Base-by-base conservation (phyloP, 2,797 vertebrate species). In the Heterohyrax brucei region DNA sequence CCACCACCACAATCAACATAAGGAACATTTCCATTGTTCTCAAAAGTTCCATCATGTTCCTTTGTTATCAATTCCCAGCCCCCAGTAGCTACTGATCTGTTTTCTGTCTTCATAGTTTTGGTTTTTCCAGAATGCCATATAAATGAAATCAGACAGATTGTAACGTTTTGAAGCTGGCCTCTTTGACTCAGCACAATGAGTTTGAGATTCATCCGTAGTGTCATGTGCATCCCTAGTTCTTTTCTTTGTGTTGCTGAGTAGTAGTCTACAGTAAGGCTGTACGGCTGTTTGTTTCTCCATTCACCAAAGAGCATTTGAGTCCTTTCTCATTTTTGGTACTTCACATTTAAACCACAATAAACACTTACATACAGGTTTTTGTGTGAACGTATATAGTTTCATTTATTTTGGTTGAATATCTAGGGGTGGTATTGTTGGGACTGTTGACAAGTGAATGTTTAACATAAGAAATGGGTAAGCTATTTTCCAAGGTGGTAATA, bases 181-280 rank as follows among this genome's bases (percentile, higher is more conserved):
- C 81, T 46, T 56, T 64, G 46, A 9, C 39, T 62, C 62, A 26
- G 10, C 46, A 4, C 9, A 19, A 44, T 7, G n/a, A 16, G 10
- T 56, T 50, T 26, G 50, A 46, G 56, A 44, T 4, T n/a, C 44
- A 1, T 1, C 26, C 22, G 4, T 2, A 5, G 10, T 2, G 0
- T 22, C 76, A 53, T 9, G 1, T 12, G 0, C 13, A 9, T 10
- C 16, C 16, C 0, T 0, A n/a, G 39, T 13, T 76, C 46, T 82
- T 72, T 44, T n/a, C 88, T 82, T 53, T 91, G 24, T 0, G 5
- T 6, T 8, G 30, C 33, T 1, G 26, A 24, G 6, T 19, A 22
- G 19, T 6, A 13, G 10, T 85, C 61, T 87, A 8, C 0, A 5
- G n/a, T 28, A 6, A 19, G 39, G 68, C 16, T 22, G 3, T 1